phyloP scores from a whole-genome alignment of 2,888 invertebrate genomes.

The Rosalia funebris region DNA sequence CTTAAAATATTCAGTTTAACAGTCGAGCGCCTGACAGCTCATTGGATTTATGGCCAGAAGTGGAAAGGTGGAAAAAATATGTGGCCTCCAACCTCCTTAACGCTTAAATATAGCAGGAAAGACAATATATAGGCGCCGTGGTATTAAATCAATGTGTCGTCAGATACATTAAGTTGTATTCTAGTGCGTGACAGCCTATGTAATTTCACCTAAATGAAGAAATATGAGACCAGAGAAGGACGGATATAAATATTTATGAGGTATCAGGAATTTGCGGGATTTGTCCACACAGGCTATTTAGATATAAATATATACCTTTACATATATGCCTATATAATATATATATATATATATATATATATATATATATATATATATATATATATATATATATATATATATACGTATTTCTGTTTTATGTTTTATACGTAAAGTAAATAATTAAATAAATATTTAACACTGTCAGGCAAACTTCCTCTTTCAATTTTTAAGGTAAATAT shows the following conservation, averaged over 20 bases:
- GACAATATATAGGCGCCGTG: slow-evolving; percentile 16
- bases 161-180: slow-evolving; percentile 14
- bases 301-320: no score
- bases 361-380: no score
- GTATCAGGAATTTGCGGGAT: background rate
- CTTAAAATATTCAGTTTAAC: slow-evolving; percentile 1
- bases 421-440: no score
- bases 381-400: no score
- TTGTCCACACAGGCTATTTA: no score
- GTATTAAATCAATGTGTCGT: slow-evolving; percentile 23
- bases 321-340: no score
- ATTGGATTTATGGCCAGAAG: slow-evolving; percentile 13
- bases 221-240: slow-evolving; percentile 8
- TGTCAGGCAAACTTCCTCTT: no score
- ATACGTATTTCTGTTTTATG: no score
- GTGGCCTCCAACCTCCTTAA: background rate
- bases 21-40: background rate
- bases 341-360: no score
- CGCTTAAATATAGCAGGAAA: slow-evolving; percentile 5
- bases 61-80: background rate
- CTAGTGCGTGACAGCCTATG: slow-evolving; percentile 13
- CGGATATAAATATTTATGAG: slow-evolving; percentile 6
- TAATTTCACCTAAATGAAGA: slow-evolving; percentile 25
- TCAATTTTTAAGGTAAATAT: no score
- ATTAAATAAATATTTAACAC: no score